A percentile compares a stretch with the other conserved stretches of the same genome.
These are phyloP conservation scores for Drosophila longiperda DNA, from an alignment of 2,888 invertebrate genomes.

Conservation along the genomic window DNA sequence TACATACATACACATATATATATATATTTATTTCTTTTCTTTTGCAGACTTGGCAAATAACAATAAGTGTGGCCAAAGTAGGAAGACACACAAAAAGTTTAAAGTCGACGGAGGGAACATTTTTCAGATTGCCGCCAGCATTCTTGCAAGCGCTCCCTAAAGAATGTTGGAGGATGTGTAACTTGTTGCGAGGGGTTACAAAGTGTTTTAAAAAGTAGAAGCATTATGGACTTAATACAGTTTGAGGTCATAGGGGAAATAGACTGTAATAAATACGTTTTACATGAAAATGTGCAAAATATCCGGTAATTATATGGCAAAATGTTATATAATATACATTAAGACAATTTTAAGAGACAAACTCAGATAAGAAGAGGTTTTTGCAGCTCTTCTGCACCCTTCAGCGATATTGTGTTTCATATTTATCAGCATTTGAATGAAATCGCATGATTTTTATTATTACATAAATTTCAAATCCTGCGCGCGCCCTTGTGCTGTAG, in stretches of 20 bases:
- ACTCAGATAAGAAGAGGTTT: no score
- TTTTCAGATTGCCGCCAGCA: slow-evolving; percentile 47
- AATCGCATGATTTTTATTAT: no score
- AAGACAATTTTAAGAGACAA: background rate
- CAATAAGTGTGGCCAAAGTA: slow-evolving; percentile 65
- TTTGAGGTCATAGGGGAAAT: slow-evolving; percentile 14
- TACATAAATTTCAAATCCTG: background rate
- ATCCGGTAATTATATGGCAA: background rate
- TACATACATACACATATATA: background rate
- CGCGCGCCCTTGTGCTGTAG: slow-evolving; percentile 3
- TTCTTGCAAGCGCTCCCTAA: slow-evolving; percentile 43
- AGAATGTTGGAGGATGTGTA: slow-evolving; percentile 22
- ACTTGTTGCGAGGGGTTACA: slow-evolving; percentile 38
- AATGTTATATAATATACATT: background rate
- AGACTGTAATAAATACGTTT: background rate
- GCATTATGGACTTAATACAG: slow-evolving; percentile 30
- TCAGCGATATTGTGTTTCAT: background rate
- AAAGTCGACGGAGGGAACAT: slow-evolving; percentile 33
- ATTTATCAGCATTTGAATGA: background rate
- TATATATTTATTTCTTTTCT: slow-evolving; percentile 12
- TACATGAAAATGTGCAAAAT: background rate
- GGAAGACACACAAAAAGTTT: slow-evolving; percentile 43
- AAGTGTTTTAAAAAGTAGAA: slow-evolving; percentile 59
- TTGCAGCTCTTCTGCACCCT: no score
- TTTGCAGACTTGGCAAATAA: slow-evolving; percentile 61